Percentiles rank a stretch among this genome's conserved stretches.
phyloP scores from a whole-genome alignment of 1,140 invertebrate species.

The Scaptomyza montana region DNA sequence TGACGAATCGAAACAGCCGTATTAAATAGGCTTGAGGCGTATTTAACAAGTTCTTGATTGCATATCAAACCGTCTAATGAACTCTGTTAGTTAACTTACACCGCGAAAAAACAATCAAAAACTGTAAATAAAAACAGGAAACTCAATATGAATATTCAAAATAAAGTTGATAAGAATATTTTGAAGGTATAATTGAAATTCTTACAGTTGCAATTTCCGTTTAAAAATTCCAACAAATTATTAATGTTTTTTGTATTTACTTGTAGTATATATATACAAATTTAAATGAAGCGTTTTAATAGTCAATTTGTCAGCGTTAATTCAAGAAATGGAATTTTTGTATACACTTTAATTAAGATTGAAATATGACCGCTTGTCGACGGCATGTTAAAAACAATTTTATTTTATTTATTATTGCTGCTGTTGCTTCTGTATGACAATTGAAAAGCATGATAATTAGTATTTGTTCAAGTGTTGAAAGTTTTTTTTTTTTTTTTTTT shows the following conservation, averaged over 20 bases:
- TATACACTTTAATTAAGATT: slow-evolving; percentile 72
- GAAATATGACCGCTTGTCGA: slow-evolving; percentile 64
- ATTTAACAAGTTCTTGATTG: too few relatives aligned
- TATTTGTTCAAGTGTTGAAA: slow-evolving; percentile 49
- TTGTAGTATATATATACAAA: slow-evolving; percentile 20
- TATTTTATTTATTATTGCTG: slow-evolving; percentile 45
- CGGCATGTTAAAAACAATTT: slow-evolving; percentile 25
- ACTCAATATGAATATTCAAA: neutral
- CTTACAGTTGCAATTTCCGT: slow-evolving; percentile 30
- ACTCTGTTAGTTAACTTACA: slow-evolving; percentile 49
- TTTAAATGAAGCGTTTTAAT: slow-evolving; percentile 46
- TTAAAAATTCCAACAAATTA: slow-evolving; percentile 16
- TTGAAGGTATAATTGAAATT: too few relatives aligned
- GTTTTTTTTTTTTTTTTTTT: slow-evolving; percentile 35
- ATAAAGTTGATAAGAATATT: slow-evolving; percentile 42
- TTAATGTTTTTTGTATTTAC: slow-evolving; percentile 4
- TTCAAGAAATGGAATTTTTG: slow-evolving; percentile 48
- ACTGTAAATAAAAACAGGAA: neutral
- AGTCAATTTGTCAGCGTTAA: slow-evolving; percentile 53
- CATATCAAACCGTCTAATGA: slow-evolving; percentile 57
- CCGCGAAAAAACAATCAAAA: neutral
- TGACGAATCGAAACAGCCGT: slow-evolving; percentile 34
- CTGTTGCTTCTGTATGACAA: slow-evolving; percentile 20
- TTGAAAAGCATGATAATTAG: slow-evolving; percentile 52
- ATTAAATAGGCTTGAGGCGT: neutral